A percentile compares a stretch with the other conserved stretches of the same genome.
phyloP scores from a whole-genome alignment of 2,797 vertebrate genomes.

The Tragopan temminckii region DNA sequence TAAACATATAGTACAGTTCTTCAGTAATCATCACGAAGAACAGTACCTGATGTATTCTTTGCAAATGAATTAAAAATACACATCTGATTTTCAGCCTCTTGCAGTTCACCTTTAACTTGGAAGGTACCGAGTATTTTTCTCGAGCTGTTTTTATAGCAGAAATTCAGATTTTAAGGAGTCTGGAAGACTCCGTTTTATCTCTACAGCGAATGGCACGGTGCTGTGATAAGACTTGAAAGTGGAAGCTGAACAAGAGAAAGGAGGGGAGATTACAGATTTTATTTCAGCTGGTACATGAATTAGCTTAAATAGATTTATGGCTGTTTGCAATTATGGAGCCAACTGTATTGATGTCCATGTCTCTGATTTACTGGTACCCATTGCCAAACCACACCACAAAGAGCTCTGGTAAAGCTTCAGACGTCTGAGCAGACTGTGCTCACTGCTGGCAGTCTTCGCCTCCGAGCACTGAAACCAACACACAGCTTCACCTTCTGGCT shows the following conservation, averaged over 20 bases:
- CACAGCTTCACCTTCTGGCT: conserved; percentile 25
- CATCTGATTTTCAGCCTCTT: not conserved
- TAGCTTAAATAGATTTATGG: conserved; percentile 60
- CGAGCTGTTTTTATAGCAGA: conserved; percentile 18
- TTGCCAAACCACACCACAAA: conserved; percentile 38
- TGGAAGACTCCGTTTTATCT: conserved; percentile 47
- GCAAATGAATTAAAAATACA: not conserved
- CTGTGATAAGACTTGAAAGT: conserved; percentile 67
- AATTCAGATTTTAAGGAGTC: conserved; percentile 16
- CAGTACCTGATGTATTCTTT: not conserved
- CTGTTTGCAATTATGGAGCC: not conserved
- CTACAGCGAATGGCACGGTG: not conserved
- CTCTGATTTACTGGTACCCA: conserved; percentile 33
- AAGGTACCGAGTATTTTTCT: not conserved
- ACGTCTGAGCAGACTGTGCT: not conserved
- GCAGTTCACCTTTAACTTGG: not conserved
- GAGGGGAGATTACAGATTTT: conserved; percentile 47
- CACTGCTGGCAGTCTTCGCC: not conserved
- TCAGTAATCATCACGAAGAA: not conserved
- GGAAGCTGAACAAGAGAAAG: conserved; percentile 54
- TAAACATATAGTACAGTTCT: not conserved
- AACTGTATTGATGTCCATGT: not conserved
- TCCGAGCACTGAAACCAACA: not conserved
- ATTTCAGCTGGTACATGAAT: conserved; percentile 46
- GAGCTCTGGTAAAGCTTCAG: conserved; percentile 19